Base-by-base conservation (phyloP, 23 tunicate species). In the Phallusia fumigata region DNA sequence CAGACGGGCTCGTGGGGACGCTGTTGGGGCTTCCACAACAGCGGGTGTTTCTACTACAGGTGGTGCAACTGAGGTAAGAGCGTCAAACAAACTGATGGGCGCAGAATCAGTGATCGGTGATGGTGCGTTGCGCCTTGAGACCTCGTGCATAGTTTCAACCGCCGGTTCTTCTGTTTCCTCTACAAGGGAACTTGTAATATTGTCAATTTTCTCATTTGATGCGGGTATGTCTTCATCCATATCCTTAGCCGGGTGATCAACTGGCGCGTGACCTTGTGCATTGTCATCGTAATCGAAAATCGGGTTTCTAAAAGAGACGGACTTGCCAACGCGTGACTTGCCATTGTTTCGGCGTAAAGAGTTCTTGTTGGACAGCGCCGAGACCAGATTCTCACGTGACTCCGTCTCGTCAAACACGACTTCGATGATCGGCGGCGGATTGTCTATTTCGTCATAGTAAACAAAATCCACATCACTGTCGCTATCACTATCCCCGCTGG, bases 391-490 rank as follows among this genome's bases (percentile, higher is more conserved):
- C 16, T 58, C 69, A 58, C 69, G 69, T 58, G 69, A 58, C 28
- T 58, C 69, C 3, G 28, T 24, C 69, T 58, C 69, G 69, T 58
- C 69, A 13, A 58, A 58, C 69, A 58, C 69, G 16, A 58, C 28
- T 58, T 58, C 69, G 28, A 24, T 22, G 69, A 24, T 24, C 28
- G 69, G 69, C 16, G 69, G 69, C 69, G 69, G 69, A 24, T 5
- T 58, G 28, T 21, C 69, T 24, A 58, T 58, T 58, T 58, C 69
- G 69, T 58, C 69, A 58, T 58, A 58, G 28, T 24, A 21, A 58
- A 58, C 69, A 13, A 58, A 58, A 58, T 58, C 69, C 5, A 58
- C 69, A 24, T 58, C 69, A 58, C 69, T 58, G 69, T 58, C 69
- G 47, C 47, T 40, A 40, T 58, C 69, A 58, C 28, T 21, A 58